These are phyloP conservation scores for Hypercompe scribonia DNA, from an alignment of 2,888 invertebrate genomes.

Conservation along the genomic window DNA sequence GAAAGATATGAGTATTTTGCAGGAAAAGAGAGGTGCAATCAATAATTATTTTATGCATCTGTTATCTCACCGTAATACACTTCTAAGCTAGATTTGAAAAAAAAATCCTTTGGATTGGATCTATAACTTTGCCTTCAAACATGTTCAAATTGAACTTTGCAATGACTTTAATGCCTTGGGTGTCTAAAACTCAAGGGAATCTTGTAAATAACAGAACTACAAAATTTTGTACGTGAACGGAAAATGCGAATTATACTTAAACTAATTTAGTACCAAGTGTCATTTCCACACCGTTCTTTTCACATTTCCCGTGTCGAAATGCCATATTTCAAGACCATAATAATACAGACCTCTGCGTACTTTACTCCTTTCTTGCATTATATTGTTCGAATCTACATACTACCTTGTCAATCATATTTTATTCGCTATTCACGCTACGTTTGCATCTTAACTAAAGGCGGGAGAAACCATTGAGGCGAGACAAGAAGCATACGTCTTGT, in stretches of 20 bases:
- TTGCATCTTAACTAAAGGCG: neutral
- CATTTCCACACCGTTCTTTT: neutral
- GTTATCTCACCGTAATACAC: neutral
- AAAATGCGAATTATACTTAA: neutral
- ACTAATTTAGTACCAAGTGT: neutral
- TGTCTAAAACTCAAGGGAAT: too few species aligned
- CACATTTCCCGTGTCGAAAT: neutral
- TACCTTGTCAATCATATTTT: neutral
- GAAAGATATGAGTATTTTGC: too few species aligned
- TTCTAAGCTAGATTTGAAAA: neutral
- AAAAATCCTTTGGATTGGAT: neutral
- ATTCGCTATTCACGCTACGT: neutral
- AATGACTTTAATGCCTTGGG: neutral
- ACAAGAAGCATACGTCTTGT: neutral
- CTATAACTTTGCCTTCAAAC: neutral
- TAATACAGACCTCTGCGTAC: neutral
- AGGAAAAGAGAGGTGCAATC: too few species aligned
- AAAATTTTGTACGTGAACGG: too few species aligned
- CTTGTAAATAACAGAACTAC: too few species aligned
- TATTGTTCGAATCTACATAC: neutral
- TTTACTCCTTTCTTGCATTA: neutral
- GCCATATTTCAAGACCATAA: neutral
- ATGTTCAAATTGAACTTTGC: neutral
- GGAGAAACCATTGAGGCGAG: neutral
- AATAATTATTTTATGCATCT: too few species aligned